Percentiles rank a stretch among this genome's conserved stretches.
These are phyloP conservation scores for Orycteropus afer DNA, from an alignment of 2,113 vertebrate species.

Conservation along the genomic window DNA sequence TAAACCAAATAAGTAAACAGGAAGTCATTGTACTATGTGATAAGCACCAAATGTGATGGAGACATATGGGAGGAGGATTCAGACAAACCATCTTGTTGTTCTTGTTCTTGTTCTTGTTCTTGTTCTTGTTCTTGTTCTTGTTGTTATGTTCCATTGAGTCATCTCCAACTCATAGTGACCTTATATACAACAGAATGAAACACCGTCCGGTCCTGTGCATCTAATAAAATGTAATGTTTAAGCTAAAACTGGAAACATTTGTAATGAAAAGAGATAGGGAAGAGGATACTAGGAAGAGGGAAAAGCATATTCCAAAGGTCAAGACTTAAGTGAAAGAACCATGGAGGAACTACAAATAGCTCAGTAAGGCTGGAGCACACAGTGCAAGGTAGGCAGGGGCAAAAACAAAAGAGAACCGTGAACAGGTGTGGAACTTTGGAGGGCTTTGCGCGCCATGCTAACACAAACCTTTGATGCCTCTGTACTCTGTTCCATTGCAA, in stretches of 20 bases:
- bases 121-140: no score
- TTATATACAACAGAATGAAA: no score
- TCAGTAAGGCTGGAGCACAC: fast-evolving
- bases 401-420: background rate
- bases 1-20: background rate
- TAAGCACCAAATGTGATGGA: background rate
- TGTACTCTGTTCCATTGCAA: background rate
- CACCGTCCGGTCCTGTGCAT: no score
- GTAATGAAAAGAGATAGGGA: background rate
- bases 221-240: background rate
- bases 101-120: no score
- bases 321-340: background rate
- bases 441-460: background rate
- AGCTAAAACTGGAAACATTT: background rate
- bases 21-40: background rate
- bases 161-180: no score
- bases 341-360: background rate
- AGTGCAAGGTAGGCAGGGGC: fast-evolving
- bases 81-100: no score
- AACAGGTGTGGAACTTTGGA: background rate
- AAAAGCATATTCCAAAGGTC: background rate
- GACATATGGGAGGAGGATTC: background rate
- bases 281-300: background rate
- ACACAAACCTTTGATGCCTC: background rate
- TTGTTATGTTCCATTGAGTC: no score